Base-by-base conservation (phyloP, 2,113 vertebrate genomes). In the Cyphomyrus discorhynchus region DNA sequence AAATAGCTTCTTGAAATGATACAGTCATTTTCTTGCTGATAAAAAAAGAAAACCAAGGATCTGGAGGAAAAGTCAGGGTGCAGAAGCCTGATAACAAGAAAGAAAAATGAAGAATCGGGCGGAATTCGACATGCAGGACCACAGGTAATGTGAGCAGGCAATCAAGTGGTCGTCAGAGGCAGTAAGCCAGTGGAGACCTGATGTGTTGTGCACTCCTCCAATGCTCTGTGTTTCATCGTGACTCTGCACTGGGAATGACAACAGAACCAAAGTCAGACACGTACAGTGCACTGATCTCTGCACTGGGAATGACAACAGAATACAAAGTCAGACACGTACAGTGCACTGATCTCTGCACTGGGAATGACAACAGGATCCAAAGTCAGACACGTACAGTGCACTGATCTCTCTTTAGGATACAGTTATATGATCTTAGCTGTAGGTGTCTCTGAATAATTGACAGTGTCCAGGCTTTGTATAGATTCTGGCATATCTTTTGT, bases 1-100 rank as follows among this genome's bases (percentile, higher is more conserved):
- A 91, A 92, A 93, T 93, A 93, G 92, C 92, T 91, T 85, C 80
- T 90, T 47, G 91, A 91, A 90, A 90, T 88, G 90, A 90, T 89
- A 70, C 82, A 90, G 90, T 91, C 88, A 90, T 91, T 91, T 90
- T 91, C 82, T 91, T 92, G 88, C 46, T 35, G 46, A 86, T 70
- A 86, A 87, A 56, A 86, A 80, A 87, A 77, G 35, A 90, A 66
- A 85, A 50, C 46, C 45, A 47, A 31, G 74, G 45, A 77, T 47
- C 46, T 80, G 45, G 17, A 50, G 46, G 88, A 87, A 58, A 21
- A 50, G 35, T 45, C 7, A 19, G 8, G 46, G 24, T 24, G 47
- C 8, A 21, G 39, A 45, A 84, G 31, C 82, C 42, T 47, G 42
- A 84, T 11, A 46, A 84, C 19, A n/a, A 9, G 6, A 6, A 84